phyloP scores from a whole-genome alignment of 2,888 invertebrate species.

The Leptinotarsa juncta region DNA sequence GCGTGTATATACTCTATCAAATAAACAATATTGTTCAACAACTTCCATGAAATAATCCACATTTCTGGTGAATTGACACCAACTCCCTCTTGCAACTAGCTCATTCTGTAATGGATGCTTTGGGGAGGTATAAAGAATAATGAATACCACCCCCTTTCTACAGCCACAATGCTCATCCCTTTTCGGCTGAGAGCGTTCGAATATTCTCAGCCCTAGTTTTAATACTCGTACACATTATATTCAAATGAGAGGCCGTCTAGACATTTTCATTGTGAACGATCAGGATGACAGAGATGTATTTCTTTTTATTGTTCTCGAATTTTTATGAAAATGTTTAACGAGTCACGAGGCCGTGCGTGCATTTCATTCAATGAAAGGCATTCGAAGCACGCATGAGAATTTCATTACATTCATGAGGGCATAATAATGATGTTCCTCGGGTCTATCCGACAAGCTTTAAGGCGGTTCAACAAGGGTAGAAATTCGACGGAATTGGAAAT shows the following conservation, averaged over 20 bases:
- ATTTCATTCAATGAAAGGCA: background rate
- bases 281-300: background rate
- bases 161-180: background rate
- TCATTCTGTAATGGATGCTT: background rate
- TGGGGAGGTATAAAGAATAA: background rate
- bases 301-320: conserved; percentile 9
- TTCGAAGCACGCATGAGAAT: conserved; percentile 11
- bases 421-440: conserved; percentile 9
- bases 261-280: conserved; percentile 7
- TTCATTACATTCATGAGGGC: conserved; percentile 13
- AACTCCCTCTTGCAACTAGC: too few relatives aligned
- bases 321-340: conserved; percentile 6
- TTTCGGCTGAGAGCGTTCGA: background rate
- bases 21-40: too few relatives aligned
- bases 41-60: too few relatives aligned
- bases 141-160: background rate
- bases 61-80: too few relatives aligned
- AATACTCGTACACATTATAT: background rate
- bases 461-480: background rate
- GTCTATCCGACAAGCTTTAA: background rate
- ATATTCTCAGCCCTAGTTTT: background rate
- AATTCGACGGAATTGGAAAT: background rate
- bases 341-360: background rate
- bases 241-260: conserved; percentile 8
- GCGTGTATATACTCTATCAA: too few relatives aligned